phyloP scores from a whole-genome alignment of 2,113 vertebrate species.

The Malurus melanocephalus region DNA sequence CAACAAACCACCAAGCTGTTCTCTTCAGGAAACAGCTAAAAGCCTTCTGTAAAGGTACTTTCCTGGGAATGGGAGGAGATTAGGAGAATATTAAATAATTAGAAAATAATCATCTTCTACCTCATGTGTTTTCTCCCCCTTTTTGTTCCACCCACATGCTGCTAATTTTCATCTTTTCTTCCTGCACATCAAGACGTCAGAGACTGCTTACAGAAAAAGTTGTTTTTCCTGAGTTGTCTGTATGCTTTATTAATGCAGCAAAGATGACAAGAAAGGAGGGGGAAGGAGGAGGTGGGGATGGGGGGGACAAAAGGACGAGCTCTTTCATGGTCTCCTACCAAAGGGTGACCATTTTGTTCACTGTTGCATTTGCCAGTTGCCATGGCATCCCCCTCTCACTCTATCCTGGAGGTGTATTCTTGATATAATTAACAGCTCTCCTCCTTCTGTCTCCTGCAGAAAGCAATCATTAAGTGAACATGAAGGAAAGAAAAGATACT shows the following conservation, averaged over 20 bases:
- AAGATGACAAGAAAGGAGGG: background rate
- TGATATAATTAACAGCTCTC: slow-evolving; percentile 80
- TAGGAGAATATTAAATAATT: slow-evolving; percentile 56
- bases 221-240: slow-evolving; percentile 55
- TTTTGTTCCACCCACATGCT: slow-evolving; percentile 61
- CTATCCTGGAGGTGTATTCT: slow-evolving; percentile 70
- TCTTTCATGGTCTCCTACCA: slow-evolving; percentile 42
- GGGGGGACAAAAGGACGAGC: slow-evolving; percentile 19
- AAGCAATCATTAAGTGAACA: slow-evolving; percentile 74
- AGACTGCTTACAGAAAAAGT: slow-evolving; percentile 53
- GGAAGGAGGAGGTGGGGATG: slow-evolving; percentile 17
- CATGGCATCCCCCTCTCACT: slow-evolving; percentile 78
- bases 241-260: slow-evolving; percentile 42
- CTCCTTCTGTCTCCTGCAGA: slow-evolving; percentile 76
- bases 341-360: slow-evolving; percentile 68
- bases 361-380: slow-evolving; percentile 78
- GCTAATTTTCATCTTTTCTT: slow-evolving; percentile 63
- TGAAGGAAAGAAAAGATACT: slow-evolving; percentile 43
- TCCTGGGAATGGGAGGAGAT: background rate
- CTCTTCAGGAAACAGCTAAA: slow-evolving; percentile 6
- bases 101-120: slow-evolving; percentile 48
- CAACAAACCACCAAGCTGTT: background rate
- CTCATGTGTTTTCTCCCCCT: slow-evolving; percentile 2
- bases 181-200: slow-evolving; percentile 59
- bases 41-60: slow-evolving; percentile 6